Percentiles rank a stretch among this genome's conserved stretches.
Conservation (phyloP, 2,797 vertebrate species). For the Centroberyx gerrardi region DNA sequence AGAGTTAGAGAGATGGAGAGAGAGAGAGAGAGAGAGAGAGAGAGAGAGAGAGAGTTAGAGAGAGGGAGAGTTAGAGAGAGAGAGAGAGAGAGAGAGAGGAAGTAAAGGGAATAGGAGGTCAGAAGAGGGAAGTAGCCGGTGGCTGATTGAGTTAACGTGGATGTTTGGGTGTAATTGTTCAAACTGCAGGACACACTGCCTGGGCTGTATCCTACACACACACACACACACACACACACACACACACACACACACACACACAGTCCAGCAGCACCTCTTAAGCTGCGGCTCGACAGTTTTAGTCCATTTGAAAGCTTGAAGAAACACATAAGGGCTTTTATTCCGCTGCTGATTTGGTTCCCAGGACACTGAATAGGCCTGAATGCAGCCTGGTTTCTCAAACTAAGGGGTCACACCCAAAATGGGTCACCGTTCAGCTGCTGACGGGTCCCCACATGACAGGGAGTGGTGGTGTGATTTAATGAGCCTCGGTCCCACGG, state of each 20-base stretch:
- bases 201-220: constrained; percentile 61
- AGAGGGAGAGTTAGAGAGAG: background rate
- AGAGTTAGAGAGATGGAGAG: background rate
- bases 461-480: constrained; percentile 66
- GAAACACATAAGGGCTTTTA: constrained; percentile 61
- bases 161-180: constrained; percentile 73
- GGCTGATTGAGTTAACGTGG: constrained; percentile 65
- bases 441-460: constrained; percentile 48
- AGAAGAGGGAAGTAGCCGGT: constrained; percentile 54
- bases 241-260: constrained; percentile 23
- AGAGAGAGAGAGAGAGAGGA: constrained; percentile 21
- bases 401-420: constrained; percentile 72
- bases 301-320: constrained; percentile 58
- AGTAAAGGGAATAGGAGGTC: constrained; percentile 44
- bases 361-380: constrained; percentile 73
- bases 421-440: constrained; percentile 79
- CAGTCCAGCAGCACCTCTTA: background rate
- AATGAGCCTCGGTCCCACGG: constrained; percentile 76
- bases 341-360: constrained; percentile 69
- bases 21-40: background rate
- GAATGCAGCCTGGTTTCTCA: constrained; percentile 56
- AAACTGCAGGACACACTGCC: constrained; percentile 57
- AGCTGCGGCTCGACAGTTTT: constrained; percentile 40
- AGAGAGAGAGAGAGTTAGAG: background rate
- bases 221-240: constrained; percentile 28